Base-by-base conservation (phyloP, 2,888 invertebrate genomes). In the Antheraea yamamai region DNA sequence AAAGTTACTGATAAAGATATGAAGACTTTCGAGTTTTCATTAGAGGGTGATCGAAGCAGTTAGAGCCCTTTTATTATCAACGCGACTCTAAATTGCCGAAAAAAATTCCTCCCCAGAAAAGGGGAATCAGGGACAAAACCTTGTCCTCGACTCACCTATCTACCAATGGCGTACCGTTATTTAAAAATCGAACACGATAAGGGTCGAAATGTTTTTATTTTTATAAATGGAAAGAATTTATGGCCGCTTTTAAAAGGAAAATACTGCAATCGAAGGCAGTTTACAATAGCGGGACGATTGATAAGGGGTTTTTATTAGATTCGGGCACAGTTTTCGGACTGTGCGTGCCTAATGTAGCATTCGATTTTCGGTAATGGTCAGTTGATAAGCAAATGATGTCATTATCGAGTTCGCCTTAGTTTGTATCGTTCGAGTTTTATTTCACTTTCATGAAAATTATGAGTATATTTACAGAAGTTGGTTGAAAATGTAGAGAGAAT, bases 61-160 rank as follows among this genome's bases (percentile, higher is more conserved):
- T 94, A 95, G 93, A 93, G 94, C 94, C 95, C 93, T 94, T 95
- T 95, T 95, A 95, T 95, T 95, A 95, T 95, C 95, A 93, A 87
- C 92, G 92, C 90, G 92, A 89, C 91, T 94, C 89, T 93, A 93
- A 95, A 95, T 95, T 95, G 92, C 92, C 92, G 87, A 95, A 95
- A 93, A 94, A 92, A 93, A 92, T 92, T 92, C 89, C 88, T 89
- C 87, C 90, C 89, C 87, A 87, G 85, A 91, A 92, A 93, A 90
- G 91, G 92, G 92, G 91, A 89, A 89, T 87, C 79, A 89, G 88
- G 92, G 90, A 92, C 91, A 92, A 92, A 93, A 92, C 92, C 92
- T 89, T 91, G 92, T 90, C 90, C 89, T 89, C 88, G 86, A 91
- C 89, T 90, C 70, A 70, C 70, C 70, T 86, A 89, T 91, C 90